Base-by-base conservation (phyloP, 1,140 invertebrate species). In the Trypoxylus dichotomus region DNA sequence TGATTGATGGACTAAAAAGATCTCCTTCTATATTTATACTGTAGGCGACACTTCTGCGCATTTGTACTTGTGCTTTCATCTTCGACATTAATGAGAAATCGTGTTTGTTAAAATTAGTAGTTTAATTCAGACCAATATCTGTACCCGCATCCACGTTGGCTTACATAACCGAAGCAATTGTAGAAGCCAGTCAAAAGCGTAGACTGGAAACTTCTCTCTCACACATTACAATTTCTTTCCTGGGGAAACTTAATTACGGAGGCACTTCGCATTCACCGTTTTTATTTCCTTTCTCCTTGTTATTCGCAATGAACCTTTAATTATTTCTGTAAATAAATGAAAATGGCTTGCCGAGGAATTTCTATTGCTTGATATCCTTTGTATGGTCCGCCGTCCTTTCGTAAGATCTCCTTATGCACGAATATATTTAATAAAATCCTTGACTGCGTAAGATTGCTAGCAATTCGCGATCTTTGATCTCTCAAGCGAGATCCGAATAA, bases 241-340 rank as follows among this genome's bases (percentile, higher is more conserved):
- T 13, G 15, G 5, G 13, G 47, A 54, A 54, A 54, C 47, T 54
- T 19, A 54, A 54, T 54, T 54, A 54, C 15, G 19, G 47, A 54
- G 47, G 47, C 47, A 54, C 47, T 54, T 54, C 47, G 47, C 19
- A 19, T 54, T 54, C 47, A 54, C 15, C 47, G 47, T 54, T 54
- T 54, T 19, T 54, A n/a, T 54, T 54, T 54, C 47, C 15, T 19
- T 54, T 54, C 19, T 19, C 15, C 47, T 54, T 54, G 47, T 54
- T 54, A 15, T 54, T 54, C 47, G 47, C 47, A 68, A 68, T 68
- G 27, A 68, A 68, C 60, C 27, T 29, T 68, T 68, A 68, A 68
- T 68, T 68, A 68, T 68, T 27, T 68, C 60, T 68, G 60, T 24
- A 68, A 68, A 68, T 68, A 68, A 68, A 68, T 68, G 60, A 27